Percentiles rank a stretch among this genome's conserved stretches.
These are phyloP conservation scores for Trachelipus rathkii DNA, from an alignment of 1,140 invertebrate genomes.

Conservation along the genomic window DNA sequence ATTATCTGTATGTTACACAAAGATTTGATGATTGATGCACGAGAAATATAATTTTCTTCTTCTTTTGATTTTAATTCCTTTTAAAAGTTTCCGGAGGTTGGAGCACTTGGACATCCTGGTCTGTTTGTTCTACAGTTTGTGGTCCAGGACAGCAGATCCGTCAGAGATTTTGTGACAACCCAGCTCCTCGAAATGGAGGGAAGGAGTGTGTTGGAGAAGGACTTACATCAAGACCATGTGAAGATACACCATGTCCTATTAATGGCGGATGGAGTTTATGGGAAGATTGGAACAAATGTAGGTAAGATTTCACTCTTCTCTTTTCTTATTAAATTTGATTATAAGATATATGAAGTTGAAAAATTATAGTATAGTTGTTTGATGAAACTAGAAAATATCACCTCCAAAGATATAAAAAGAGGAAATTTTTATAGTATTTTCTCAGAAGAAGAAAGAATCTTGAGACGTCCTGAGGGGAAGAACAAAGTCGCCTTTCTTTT, in stretches of 20 bases:
- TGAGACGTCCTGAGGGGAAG: constrained; percentile 39
- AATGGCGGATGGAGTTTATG: constrained; percentile 52
- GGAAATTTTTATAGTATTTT: constrained; percentile 42
- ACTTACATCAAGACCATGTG: constrained; percentile 59
- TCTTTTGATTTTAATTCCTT: too few relatives aligned
- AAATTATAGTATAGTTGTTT: too few relatives aligned
- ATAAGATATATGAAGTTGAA: too few relatives aligned
- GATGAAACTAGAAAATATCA: constrained; percentile 22
- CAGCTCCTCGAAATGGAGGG: constrained; percentile 28
- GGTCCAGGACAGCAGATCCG: constrained; percentile 17
- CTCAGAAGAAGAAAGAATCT: constrained; percentile 41
- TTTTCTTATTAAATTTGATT: too few relatives aligned
- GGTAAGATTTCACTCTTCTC: constrained; percentile 36
- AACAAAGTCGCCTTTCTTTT: constrained; percentile 4
- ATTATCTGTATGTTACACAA: too few relatives aligned
- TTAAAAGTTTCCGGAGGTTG: constrained; percentile 14
- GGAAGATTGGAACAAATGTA: constrained; percentile 50
- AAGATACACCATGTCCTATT: constrained; percentile 59
- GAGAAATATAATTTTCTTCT: too few relatives aligned
- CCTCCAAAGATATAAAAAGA: constrained; percentile 45
- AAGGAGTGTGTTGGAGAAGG: constrained; percentile 55
- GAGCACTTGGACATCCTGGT: constrained; percentile 26
- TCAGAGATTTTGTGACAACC: constrained; percentile 28
- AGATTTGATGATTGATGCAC: too few relatives aligned
- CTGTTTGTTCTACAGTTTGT: constrained; percentile 19